A percentile compares a stretch with the other conserved stretches of the same genome.
Conservation (phyloP, 2,888 invertebrate genomes). For the Falcaria lacertinaria region DNA sequence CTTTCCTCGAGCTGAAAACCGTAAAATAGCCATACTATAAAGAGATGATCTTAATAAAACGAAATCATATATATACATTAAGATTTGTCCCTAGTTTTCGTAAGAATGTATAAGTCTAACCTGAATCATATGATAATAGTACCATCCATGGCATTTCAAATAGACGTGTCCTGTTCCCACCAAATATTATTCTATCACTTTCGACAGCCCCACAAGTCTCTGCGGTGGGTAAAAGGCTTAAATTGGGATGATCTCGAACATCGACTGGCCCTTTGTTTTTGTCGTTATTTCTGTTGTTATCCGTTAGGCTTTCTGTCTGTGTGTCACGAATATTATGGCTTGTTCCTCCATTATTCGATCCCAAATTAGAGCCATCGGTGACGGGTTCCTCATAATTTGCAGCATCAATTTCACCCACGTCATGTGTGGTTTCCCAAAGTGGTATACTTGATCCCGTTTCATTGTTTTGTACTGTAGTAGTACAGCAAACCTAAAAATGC, state of each 20-base stretch:
- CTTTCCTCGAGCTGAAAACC: slow-evolving; percentile 39
- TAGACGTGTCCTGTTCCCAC: slow-evolving; percentile 80
- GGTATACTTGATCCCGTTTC: too few species aligned
- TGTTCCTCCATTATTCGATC: too few species aligned
- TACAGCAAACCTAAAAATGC: slow-evolving; percentile 42
- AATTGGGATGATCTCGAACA: slow-evolving; percentile 43
- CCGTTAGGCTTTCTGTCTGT: not conserved
- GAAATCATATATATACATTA: too few species aligned
- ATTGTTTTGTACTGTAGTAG: too few species aligned
- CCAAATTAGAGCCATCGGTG: too few species aligned
- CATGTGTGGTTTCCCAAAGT: too few species aligned
- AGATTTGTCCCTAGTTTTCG: too few species aligned
- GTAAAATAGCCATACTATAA: too few species aligned
- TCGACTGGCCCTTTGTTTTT: slow-evolving; percentile 32
- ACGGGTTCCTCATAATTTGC: too few species aligned
- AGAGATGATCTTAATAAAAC: too few species aligned
- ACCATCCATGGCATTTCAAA: slow-evolving; percentile 89
- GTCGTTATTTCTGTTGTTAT: slow-evolving; percentile 5
- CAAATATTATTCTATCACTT: slow-evolving; percentile 77
- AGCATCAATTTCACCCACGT: too few species aligned
- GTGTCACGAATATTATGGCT: too few species aligned
- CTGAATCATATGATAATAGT: slow-evolving; percentile 80
- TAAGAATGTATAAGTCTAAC: slow-evolving; percentile 32
- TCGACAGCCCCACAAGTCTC: slow-evolving; percentile 79
- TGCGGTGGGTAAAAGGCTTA: slow-evolving; percentile 45